phyloP scores from a whole-genome alignment of 1,140 invertebrate genomes.

The Patella vulgata region DNA sequence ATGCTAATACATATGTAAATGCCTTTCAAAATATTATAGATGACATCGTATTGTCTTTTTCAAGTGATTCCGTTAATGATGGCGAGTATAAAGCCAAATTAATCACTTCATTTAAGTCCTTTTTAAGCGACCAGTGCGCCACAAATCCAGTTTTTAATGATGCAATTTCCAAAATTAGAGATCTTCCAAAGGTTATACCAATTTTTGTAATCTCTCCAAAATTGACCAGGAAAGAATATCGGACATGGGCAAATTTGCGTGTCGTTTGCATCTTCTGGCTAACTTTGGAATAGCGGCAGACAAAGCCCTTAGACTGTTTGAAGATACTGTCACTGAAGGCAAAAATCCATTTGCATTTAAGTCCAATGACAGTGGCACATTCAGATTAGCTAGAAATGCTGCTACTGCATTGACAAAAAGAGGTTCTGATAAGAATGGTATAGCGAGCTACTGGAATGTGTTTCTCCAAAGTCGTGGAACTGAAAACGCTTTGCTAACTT shows the following conservation, averaged over 20 bases:
- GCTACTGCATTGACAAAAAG: too few relatives aligned
- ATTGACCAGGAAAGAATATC: background rate
- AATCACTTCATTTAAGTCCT: slow-evolving; percentile 9
- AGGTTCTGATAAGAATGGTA: background rate
- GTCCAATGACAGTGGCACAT: too few relatives aligned
- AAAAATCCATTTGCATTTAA: too few relatives aligned
- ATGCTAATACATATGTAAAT: slow-evolving; percentile 8
- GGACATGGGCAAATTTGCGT: slow-evolving; percentile 10
- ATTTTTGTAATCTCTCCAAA: background rate
- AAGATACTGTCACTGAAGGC: too few relatives aligned
- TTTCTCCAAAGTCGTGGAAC: background rate
- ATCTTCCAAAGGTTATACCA: background rate
- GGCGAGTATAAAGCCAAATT: slow-evolving; percentile 3
- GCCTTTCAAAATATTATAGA: background rate
- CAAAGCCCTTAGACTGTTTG: background rate
- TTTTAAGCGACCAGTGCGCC: slow-evolving; percentile 16
- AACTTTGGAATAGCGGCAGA: slow-evolving; percentile 12
- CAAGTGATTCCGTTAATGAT: background rate
- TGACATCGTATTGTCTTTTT: background rate
- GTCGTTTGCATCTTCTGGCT: slow-evolving; percentile 9
- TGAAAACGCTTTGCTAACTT: slow-evolving; percentile 7
- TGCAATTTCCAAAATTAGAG: background rate
- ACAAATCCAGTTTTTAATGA: slow-evolving; percentile 12
- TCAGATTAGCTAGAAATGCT: too few relatives aligned
- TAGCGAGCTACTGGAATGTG: background rate